phyloP scores from a whole-genome alignment of 2,888 invertebrate genomes.

The Calameuta pallipes region DNA sequence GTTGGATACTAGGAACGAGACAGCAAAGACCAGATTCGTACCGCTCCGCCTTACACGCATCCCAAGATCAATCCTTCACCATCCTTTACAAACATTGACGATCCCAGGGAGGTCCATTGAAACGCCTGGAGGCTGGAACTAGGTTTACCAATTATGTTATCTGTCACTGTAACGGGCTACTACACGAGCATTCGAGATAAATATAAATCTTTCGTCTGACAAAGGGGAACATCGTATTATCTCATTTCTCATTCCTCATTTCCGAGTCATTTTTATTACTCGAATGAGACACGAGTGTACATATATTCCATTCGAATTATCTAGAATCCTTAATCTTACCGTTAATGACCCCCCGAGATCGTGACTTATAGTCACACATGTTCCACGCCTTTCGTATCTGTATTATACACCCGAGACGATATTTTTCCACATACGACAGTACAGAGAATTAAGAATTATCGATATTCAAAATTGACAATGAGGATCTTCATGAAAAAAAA shows the following conservation, averaged over 20 bases:
- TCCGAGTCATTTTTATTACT: not conserved
- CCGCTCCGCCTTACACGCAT: not conserved
- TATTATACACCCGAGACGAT: not conserved
- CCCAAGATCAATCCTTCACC: conserved; percentile 1
- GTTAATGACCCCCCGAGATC: not conserved
- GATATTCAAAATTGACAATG: not conserved
- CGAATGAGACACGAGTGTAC: not conserved
- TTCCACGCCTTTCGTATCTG: not conserved
- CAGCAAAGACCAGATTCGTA: conserved; percentile 5
- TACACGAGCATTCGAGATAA: conserved; percentile 8
- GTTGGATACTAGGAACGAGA: not conserved
- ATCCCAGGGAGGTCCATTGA: not conserved
- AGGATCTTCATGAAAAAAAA: not conserved
- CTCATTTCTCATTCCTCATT: conserved; percentile 2
- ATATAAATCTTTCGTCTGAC: conserved; percentile 6
- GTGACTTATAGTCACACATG: not conserved
- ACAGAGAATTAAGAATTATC: not conserved
- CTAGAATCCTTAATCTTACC: not conserved
- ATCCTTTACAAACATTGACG: not conserved
- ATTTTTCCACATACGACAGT: not conserved
- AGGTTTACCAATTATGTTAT: conserved; percentile 9
- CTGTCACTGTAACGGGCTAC: conserved; percentile 11
- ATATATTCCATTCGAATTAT: not conserved
- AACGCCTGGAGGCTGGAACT: conserved; percentile 2
- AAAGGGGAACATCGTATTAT: not conserved